Percentiles rank a stretch among this genome's conserved stretches.
These are phyloP conservation scores for Mycetomoellerius zeteki DNA, from an alignment of 1,140 invertebrate species.

Conservation along the genomic window DNA sequence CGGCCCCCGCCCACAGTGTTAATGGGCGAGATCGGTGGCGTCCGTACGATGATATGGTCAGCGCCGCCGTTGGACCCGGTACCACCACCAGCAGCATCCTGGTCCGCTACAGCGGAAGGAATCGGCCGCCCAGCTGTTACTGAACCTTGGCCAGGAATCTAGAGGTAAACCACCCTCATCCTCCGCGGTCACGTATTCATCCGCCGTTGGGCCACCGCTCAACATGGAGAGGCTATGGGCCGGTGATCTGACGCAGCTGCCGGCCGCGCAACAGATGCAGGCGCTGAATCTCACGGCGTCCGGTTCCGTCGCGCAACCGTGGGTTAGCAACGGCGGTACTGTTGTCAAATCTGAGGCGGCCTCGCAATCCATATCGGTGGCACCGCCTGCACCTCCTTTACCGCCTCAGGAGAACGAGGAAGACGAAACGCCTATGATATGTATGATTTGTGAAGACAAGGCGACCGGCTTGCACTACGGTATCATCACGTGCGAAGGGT, in stretches of 20 bases:
- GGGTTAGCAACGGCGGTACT: conserved; percentile 84
- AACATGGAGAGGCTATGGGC: conserved; percentile 97
- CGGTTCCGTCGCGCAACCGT: conserved; percentile 83
- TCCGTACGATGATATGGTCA: conserved; percentile 97
- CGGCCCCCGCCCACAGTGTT: conserved; percentile 94
- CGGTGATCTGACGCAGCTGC: conserved; percentile 93
- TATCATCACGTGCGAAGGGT: conserved; percentile 99
- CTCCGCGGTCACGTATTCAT: conserved; percentile 83
- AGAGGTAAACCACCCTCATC: conserved; percentile 85
- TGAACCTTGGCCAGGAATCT: conserved; percentile 92
- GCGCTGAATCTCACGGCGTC: conserved; percentile 93
- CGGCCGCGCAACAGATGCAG: conserved; percentile 93
- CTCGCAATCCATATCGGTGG: conserved; percentile 84
- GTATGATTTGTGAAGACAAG: conserved; percentile 99
- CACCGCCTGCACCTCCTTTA: conserved; percentile 87
- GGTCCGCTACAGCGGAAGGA: conserved; percentile 89
- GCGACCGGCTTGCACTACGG: conserved; percentile 99
- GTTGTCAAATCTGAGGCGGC: conserved; percentile 82
- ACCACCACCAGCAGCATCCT: conserved; percentile 83
- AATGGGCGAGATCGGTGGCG: conserved; percentile 96
- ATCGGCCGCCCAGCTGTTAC: conserved; percentile 93
- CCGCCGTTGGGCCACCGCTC: conserved; percentile 88
- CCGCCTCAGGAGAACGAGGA: conserved; percentile 91
- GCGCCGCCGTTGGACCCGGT: conserved; percentile 88
- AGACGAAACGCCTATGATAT: conserved; percentile 97